A percentile compares a stretch with the other conserved stretches of the same genome.
Evolutionary conservation across 1,140 invertebrate genomes (phyloP).

Genomic region (Hylaeus volcanicus): DNA sequence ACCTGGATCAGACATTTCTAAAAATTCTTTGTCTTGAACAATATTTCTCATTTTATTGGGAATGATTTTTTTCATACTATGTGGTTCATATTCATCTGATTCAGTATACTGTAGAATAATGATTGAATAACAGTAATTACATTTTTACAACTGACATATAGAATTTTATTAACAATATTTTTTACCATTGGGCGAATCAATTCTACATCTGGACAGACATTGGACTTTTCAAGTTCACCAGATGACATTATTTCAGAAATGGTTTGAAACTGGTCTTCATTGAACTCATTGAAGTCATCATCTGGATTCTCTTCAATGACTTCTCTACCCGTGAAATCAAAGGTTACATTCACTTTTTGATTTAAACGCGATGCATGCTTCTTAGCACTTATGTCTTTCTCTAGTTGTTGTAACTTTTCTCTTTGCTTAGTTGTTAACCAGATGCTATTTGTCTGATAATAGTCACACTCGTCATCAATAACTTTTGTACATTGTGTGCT

Average conservation of each 20-base stretch:
- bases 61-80: neutral
- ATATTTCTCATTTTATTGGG: conserved; percentile 72
- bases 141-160: conserved; percentile 9
- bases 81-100: conserved; percentile 19
- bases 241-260: conserved; percentile 70
- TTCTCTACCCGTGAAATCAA: conserved; percentile 90
- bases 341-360: conserved; percentile 84
- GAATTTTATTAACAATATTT: conserved; percentile 21
- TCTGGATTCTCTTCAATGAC: conserved; percentile 78
- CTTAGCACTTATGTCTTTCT: conserved; percentile 85
- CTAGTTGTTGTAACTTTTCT: conserved; percentile 85
- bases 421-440: conserved; percentile 90
- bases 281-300: conserved; percentile 62
- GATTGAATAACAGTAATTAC: neutral
- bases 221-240: conserved; percentile 22
- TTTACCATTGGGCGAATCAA: conserved; percentile 66
- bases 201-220: conserved; percentile 64
- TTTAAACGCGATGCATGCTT: conserved; percentile 86
- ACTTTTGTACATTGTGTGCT: conserved; percentile 92
- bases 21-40: conserved; percentile 91
- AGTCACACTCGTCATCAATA: conserved; percentile 97
- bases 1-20: conserved; percentile 94
- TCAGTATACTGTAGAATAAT: conserved; percentile 61
- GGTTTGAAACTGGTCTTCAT: conserved; percentile 68
- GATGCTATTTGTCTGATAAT: conserved; percentile 90